Conservation (phyloP, 1,140 invertebrate species). For the Apolygus lucorum region DNA sequence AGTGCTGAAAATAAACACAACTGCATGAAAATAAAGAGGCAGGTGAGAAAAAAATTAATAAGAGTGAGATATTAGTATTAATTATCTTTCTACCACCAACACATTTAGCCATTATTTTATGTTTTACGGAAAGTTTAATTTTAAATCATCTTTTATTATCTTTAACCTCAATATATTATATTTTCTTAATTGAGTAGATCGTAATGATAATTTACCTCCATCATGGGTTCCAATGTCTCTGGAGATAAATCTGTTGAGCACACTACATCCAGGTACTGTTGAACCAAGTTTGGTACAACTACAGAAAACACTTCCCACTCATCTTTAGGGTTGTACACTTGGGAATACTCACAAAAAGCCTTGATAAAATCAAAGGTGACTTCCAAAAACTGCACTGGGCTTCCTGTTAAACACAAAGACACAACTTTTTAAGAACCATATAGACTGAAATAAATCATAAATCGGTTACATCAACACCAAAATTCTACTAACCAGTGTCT, state of each 20-base stretch:
- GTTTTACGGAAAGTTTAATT: not conserved
- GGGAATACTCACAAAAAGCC: not conserved
- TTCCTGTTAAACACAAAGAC: constrained; percentile 1
- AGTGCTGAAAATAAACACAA: not conserved
- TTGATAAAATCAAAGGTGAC: not conserved
- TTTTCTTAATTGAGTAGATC: not conserved
- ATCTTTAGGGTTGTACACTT: constrained; percentile 9
- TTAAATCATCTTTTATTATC: not conserved
- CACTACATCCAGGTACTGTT: not conserved
- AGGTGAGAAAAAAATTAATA: not conserved
- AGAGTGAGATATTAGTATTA: not conserved
- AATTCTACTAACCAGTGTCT: not conserved
- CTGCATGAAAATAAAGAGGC: not conserved
- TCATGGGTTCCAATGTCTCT: not conserved
- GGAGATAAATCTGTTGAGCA: not conserved
- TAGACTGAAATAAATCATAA: not conserved
- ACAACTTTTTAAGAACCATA: not conserved
- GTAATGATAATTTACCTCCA: not conserved
- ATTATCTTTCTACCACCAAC: not conserved
- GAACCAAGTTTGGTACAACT: not conserved
- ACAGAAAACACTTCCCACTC: constrained; percentile 12
- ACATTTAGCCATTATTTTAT: not conserved
- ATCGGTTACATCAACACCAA: not conserved
- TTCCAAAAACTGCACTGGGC: constrained; percentile 8
- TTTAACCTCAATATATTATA: not conserved